Conservation (phyloP, 2,113 vertebrate genomes). For the Ia io region DNA sequence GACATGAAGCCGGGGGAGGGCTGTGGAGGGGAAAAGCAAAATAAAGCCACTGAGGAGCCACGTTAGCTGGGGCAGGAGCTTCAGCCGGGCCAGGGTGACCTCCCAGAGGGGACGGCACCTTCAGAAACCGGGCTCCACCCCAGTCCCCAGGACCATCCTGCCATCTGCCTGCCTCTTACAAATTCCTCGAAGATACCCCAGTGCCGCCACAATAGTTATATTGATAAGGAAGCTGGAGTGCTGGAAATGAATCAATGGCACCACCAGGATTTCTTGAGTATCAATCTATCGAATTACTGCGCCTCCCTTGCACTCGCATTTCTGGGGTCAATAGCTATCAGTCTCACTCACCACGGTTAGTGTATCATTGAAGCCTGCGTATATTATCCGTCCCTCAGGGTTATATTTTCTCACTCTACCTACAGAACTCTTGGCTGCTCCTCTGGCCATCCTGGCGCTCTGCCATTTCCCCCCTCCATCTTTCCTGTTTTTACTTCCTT, state of each 20-base stretch:
- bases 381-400: not conserved
- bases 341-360: not conserved
- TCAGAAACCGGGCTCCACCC: not conserved
- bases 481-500: not conserved
- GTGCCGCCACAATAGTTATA: constrained; percentile 37
- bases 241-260: constrained; percentile 47
- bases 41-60: not conserved
- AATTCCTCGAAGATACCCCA: constrained; percentile 19
- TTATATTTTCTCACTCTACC: not conserved
- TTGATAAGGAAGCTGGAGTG: constrained; percentile 45
- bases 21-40: no score
- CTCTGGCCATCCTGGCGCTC: fast-evolving
- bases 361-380: fast-evolving
- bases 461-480: not conserved
- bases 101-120: not conserved
- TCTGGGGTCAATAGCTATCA: constrained; percentile 17
- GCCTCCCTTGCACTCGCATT: not conserved
- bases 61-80: not conserved
- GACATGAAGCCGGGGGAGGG: not conserved
- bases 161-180: constrained; percentile 1
- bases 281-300: constrained; percentile 41
- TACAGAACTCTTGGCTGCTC: not conserved
- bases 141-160: not conserved
- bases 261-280: not conserved
- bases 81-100: not conserved